These are phyloP conservation scores for Beroe forskalii DNA, from an alignment of 37 sponge, comb jelly and placozoan species.

Conservation along the genomic window DNA sequence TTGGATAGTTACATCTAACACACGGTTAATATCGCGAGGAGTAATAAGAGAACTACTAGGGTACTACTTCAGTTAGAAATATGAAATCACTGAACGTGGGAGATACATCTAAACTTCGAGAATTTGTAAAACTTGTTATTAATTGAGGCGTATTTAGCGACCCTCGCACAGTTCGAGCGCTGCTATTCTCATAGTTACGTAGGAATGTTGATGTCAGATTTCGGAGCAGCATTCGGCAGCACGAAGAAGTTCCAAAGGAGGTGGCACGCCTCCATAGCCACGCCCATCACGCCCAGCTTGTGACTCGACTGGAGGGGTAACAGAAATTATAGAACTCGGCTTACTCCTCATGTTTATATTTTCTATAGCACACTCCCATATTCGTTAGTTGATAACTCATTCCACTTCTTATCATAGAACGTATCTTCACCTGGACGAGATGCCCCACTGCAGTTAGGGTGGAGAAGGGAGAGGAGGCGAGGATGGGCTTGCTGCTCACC, in stretches of 20 bases:
- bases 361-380: too few species aligned
- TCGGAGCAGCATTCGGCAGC: background rate
- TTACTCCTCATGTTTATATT: too few species aligned
- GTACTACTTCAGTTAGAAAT: too few species aligned
- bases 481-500: conserved; percentile 70
- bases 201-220: conserved; percentile 55
- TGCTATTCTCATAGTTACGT: conserved; percentile 63
- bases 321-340: too few species aligned
- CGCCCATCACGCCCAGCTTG: conserved; percentile 67
- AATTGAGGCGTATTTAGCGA: too few species aligned
- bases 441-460: conserved; percentile 68
- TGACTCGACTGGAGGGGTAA: conserved; percentile 73
- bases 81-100: too few species aligned
- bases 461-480: conserved; percentile 72
- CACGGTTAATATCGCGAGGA: background rate
- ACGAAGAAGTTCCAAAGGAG: conserved; percentile 79
- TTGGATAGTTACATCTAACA: conserved; percentile 36
- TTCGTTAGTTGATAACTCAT: too few species aligned
- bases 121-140: too few species aligned
- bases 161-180: too few species aligned
- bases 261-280: conserved; percentile 69
- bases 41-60: too few species aligned
- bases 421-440: conserved; percentile 78
- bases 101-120: too few species aligned
- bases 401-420: too few species aligned